Evolutionary conservation across 2,797 vertebrate species (phyloP).

Genomic region (Gobionotothen gibberifrons): DNA sequence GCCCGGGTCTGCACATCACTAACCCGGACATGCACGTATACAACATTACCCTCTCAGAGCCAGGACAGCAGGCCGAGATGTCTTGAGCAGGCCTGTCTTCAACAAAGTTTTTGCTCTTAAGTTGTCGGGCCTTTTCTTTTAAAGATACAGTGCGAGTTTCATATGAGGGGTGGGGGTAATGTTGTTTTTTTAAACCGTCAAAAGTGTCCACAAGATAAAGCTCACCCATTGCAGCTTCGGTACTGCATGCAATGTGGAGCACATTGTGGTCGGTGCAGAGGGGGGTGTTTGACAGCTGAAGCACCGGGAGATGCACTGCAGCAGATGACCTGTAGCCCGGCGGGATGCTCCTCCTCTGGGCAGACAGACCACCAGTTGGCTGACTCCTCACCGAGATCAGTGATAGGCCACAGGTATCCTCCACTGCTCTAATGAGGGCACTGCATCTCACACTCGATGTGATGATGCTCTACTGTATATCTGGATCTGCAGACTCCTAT

Average conservation of each 20-base stretch:
- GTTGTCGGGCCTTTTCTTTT: conserved; percentile 58
- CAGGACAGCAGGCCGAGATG: conserved; percentile 36
- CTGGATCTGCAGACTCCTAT: background rate
- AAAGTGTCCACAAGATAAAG: background rate
- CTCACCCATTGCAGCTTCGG: background rate
- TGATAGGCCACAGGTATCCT: conserved; percentile 60
- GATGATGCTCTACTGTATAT: conserved; percentile 10
- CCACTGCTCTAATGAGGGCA: conserved; percentile 50
- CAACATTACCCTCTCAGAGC: conserved; percentile 27
- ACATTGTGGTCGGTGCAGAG: conserved; percentile 34
- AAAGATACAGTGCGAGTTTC: conserved; percentile 56
- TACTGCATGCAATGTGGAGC: conserved; percentile 2
- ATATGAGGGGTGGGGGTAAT: background rate
- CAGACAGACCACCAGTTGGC: conserved; percentile 40
- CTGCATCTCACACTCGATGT: conserved; percentile 24
- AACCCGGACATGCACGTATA: conserved; percentile 1
- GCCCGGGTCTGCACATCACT: conserved; percentile 66
- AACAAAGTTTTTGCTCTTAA: conserved; percentile 70
- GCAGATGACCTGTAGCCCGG: conserved; percentile 62
- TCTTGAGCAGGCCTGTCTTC: conserved; percentile 52
- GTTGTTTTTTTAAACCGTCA: conserved; percentile 17
- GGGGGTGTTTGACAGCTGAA: conserved; percentile 20
- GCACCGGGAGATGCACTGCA: conserved; percentile 65
- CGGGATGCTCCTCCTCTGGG: conserved; percentile 17
- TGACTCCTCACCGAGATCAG: conserved; percentile 50